Base-by-base conservation (phyloP, 2,888 invertebrate species). In the Reticulitermes lucifugus region DNA sequence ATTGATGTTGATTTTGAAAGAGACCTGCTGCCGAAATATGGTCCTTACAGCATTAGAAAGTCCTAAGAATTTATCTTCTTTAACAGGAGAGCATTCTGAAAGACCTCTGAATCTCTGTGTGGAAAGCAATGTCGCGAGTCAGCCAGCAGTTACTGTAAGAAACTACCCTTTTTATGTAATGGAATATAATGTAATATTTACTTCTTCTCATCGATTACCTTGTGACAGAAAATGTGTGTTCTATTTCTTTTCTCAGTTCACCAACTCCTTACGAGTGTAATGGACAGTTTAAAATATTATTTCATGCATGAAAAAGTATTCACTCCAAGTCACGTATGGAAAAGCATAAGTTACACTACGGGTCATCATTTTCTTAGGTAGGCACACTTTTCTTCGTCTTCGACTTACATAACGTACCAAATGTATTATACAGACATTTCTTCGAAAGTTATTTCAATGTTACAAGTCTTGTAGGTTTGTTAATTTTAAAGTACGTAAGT, bases 101-200 rank as follows among this genome's bases (percentile, higher is more conserved):
- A 18, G 14, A 2, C 55, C 55, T 55, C 55, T 0, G 18, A 55
- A 18, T 55, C 55, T 55, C 18, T 18, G 55, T 55, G 5, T 18
- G 14, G 14, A 55, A 18, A 18, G 14, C 4, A n/a, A 70, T 29
- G 70, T 25, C 70, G 25, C n/a, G 25, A 70, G 25, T 4, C 25
- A n/a, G 12, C 4, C 55, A 55, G 6, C 0, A 65, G 25, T 1
- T n/a, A 73, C 2, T 12, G 73, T 41, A 73, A 73, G 73, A 21
- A 25, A 41, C 41, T 18, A 41, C 73, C 35, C 35, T 73, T 73
- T 71, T 71, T 73, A 73, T 41, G 41, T 73, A 73, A 73, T 73
- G 73, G 41, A 14, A 73, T 73, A 41, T 73, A 41, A 73, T 73
- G 73, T 29, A 73, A 73, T 41, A 73, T 73, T 73, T 73, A 73